Base-by-base conservation (phyloP, 1,140 invertebrate genomes). In the Drosophila ogumai region DNA sequence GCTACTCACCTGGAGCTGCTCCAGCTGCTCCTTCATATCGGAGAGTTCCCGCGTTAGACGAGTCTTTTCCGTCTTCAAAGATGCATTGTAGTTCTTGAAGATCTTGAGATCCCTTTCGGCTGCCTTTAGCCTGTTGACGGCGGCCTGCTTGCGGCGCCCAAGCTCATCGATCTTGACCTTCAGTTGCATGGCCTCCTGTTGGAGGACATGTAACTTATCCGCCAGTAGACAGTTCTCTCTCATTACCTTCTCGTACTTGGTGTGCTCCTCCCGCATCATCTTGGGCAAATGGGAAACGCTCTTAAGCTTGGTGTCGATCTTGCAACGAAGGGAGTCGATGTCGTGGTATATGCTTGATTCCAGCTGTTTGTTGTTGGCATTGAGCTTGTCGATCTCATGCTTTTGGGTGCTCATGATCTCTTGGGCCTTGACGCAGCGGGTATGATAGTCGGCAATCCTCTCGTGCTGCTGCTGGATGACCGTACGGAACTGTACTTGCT, bases 321-420 rank as follows among this genome's bases (percentile, higher is more conserved):
- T 90, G 19, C 64, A 52, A 6, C 91, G 82, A 6, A 92, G 36
- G 0, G 31, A 32, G 13, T 92, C 91, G 13, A 92, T 79, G 50
- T 90, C 82, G 0, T 69, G 28, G 10, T 68, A 73, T n/a, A 91
- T 84, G 46, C 90, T 92, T 13, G 74, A 57, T 54, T 92, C 91
- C 52, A 92, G 52, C 17, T 91, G 85, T 41, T 85, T 90, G 54
- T 92, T 92, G 38, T 91, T 92, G 3, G 67, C 60, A 5, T 87
- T 79, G 15, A 92, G 75, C 61, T 92, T 92, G 13, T 92, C 85
- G 41, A 92, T 92, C 73, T 92, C 88, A 3, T 73, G 56, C 69
- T 92, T 91, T 7, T 92, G 91, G 13, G 75, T 80, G 72, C 90
- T 77, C 85, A 92, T 92, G 3, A 92, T 85, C 50, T 91, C 85